Base-by-base conservation (phyloP, 2,113 vertebrate species). In the Gymnogyps californianus region DNA sequence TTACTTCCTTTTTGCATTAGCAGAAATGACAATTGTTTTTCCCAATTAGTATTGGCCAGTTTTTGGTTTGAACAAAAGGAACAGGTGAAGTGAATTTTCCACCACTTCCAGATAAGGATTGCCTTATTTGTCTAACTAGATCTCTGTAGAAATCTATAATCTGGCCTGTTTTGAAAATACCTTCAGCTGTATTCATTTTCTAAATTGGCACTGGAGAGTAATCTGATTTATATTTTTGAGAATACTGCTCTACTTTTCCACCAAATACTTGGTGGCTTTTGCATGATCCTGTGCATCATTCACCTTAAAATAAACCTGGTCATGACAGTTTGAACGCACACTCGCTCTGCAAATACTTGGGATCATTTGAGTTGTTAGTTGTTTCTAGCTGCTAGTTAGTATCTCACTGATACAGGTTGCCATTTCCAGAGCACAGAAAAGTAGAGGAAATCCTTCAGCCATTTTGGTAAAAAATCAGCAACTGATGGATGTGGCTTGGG, bases 1-100 rank as follows among this genome's bases (percentile, higher is more conserved):
- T 79, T 91, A 67, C 74, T 95, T 94, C 92, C 87, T 87, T 75
- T 80, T 62, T 87, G 59, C 51, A n/a, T 83, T 89, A 82, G 42
- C n/a, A 55, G 61, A 94, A 89, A 42, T 62, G 8, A 11, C 3
- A 1, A 0, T 77, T n/a, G 28, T n/a, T 83, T 92, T 93, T 70
- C 46, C 18, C 75, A 36, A n/a, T 87, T 74, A 78, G 5, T 78
- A 26, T 71, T 93, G 55, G 19, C 19, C 22, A 64, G 22, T n/a
- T 87, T 78, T 40, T 36, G 28, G 13, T 6, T 83, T 87, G 36
- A 78, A 58, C 57, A 76, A 70, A 79, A 87, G 62, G 16, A 80
- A 66, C 15, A 58, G n/a, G 17, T 83, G 13, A 47, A 61, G 31
- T 58, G 69, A 75, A 54, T 84, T 89, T 94, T 87, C 65, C 14